Evolutionary conservation across 1,140 invertebrate genomes (phyloP), one percentile per base, ranked within the genome.

Genomic region (Asobara japonica): DNA sequence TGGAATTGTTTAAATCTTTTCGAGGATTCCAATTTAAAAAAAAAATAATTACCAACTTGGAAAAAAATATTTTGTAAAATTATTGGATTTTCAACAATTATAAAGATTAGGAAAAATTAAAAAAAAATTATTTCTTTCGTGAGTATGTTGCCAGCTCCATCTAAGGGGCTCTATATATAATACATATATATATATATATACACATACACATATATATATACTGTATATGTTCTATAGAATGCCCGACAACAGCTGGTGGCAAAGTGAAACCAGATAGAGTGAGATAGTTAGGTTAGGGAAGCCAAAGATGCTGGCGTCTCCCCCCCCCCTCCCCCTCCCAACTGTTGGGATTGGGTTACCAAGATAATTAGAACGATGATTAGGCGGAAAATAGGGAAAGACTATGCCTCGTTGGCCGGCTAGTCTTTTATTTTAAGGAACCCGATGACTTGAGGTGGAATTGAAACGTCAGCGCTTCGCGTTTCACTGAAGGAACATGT

Each of bases 311-410:
- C 8, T 20, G 13, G 61, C 29, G 38, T 11, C 6, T 56, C 51
- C 48, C 33, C 70, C 70, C 41, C 60, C 29, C 27, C 6, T 7
- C 36, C 51, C 48, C 33, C 70, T 64, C 41, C 60, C 45, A 51
- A 41, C 61, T 31, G 22, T 27, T 64, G 76, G 78, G 82, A 84
- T 87, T 82, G 71, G 80, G 80, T 87, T 87, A 83, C 84, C 72
- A 74, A 74, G 80, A 82, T 86, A 87, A 87, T 86, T 87, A 87
- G 79, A 85, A 84, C 80, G 77, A 82, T 83, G 83, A 86, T 84
- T 85, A 84, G 82, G 75, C 79, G 76, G 75, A 74, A 73, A 71
- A 45, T 61, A 29, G 31, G 60, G 60, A 60, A 72, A 51, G 70
- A 74, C 79, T 78, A 85, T 78, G 84, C 79, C 77, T 85, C 81